Conservation (phyloP, 35 echinoderm and acorn worm species). For the Heliocidaris erythrogramma region DNA sequence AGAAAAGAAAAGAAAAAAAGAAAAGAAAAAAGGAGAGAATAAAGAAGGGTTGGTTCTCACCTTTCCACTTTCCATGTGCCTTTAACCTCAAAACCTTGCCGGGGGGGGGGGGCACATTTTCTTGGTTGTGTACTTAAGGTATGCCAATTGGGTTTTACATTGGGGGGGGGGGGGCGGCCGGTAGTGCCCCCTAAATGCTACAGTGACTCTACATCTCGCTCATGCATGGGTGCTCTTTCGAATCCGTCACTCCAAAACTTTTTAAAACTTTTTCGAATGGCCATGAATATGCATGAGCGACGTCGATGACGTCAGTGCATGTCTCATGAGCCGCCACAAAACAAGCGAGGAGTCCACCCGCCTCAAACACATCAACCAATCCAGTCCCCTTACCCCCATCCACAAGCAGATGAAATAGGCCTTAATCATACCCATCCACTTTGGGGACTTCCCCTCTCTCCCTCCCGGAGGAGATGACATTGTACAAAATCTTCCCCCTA, state of each 20-base stretch:
- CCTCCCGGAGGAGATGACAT: slow-evolving; percentile 2
- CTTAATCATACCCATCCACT: slow-evolving; percentile 32
- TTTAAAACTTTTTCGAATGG: not conserved
- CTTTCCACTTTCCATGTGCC: too few species aligned
- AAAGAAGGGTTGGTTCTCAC: too few species aligned
- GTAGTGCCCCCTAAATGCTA: too few species aligned
- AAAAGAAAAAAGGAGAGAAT: too few species aligned
- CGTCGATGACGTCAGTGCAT: not conserved
- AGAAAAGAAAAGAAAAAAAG: too few species aligned
- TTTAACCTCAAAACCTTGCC: too few species aligned
- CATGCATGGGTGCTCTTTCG: too few species aligned
- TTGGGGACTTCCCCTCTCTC: not conserved
- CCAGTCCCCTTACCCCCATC: not conserved
- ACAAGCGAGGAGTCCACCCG: not conserved
- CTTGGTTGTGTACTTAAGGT: too few species aligned
- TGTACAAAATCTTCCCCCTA: slow-evolving; percentile 14
- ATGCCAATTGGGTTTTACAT: too few species aligned
- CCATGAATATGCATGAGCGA: not conserved
- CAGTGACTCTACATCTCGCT: too few species aligned
- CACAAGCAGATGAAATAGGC: not conserved
- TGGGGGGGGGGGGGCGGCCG: too few species aligned
- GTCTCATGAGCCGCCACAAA: not conserved
- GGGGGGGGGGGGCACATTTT: too few species aligned
- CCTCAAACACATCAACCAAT: not conserved
- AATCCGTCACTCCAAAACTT: not conserved